Evolutionary conservation across 2,113 vertebrate species (phyloP), one percentile per base, ranked within the genome.

Genomic region (Tetraodon nigroviridis): DNA sequence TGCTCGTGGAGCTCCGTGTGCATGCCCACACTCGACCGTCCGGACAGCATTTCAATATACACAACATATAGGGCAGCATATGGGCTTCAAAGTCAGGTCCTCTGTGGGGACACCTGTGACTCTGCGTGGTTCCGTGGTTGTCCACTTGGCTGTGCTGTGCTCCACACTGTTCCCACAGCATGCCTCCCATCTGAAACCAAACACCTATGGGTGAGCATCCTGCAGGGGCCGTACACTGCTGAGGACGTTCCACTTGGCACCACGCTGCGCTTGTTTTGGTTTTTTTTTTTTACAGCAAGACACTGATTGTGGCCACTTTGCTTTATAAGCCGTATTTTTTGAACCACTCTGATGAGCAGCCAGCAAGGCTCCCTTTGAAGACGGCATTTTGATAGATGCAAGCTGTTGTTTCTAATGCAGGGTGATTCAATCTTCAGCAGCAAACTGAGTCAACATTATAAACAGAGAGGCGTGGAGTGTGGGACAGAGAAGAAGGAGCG

Each of bases 101-200:
- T 46, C 22, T 32, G 60, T 48, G 44, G 56, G 64, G 69, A 83
- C 82, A 86, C 86, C 82, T 85, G 81, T 79, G 76, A 69, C 80
- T 78, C 85, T 75, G 77, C 74, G 57, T 85, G 79, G 57, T 89
- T 76, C 84, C 86, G 71, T 74, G 75, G 79, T 82, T 67, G 86
- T 84, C 87, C 87, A 89, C 87, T 88, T 88, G 86, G 87, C 84
- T 86, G 86, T 87, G 87, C 87, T 89, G 86, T 88, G 82, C 87
- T 86, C 87, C 86, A 87, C 86, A 80, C 76, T 85, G 87, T 85
- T 78, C 71, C 83, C 82, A 57, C 84, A 81, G 82, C 85, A 76
- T 55, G 83, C 66, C 73, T 40, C 61, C 73, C 80, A 65, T 80
- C 82, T 86, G 84, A 84, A 86, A 84, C 73, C 69, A 82, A 73